A percentile compares a stretch with the other conserved stretches of the same genome.
Evolutionary conservation across 2,797 vertebrate species (phyloP).

Genomic region (Takifugu ocellatus): DNA sequence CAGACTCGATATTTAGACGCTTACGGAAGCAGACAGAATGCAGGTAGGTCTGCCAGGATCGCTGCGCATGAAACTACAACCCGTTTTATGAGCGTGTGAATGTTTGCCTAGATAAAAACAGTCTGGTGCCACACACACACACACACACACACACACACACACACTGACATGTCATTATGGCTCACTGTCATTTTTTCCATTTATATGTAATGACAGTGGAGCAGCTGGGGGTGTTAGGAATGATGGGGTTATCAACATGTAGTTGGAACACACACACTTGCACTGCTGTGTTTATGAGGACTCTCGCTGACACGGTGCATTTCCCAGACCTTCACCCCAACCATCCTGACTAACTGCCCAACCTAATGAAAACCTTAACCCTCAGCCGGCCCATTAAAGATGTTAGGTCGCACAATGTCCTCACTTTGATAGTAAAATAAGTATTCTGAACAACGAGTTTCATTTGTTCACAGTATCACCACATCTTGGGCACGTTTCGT

Average conservation of each 20-base stretch:
- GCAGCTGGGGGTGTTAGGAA: background rate
- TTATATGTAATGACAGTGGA: background rate
- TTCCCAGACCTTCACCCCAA: no score
- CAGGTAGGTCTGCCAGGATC: no score
- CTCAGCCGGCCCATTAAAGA: no score
- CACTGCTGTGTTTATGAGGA: no score
- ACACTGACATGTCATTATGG: slow-evolving; percentile 2
- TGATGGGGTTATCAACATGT: slow-evolving; percentile 1
- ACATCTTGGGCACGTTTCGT: slow-evolving; percentile 1
- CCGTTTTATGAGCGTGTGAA: background rate
- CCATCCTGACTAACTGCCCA: no score
- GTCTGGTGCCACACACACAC: background rate
- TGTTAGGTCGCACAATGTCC: no score
- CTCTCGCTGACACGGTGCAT: no score
- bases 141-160: no score
- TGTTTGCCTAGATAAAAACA: background rate
- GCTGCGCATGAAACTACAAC: background rate
- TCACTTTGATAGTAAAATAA: no score
- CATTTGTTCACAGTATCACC: no score
- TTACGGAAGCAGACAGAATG: slow-evolving; percentile 2
- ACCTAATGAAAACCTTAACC: no score
- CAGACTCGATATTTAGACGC: slow-evolving; percentile 13
- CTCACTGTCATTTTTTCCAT: slow-evolving; percentile 12
- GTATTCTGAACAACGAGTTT: no score
- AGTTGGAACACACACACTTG: background rate